phyloP scores from a whole-genome alignment of 2,888 invertebrate genomes.

The Heliconius ismenius region DNA sequence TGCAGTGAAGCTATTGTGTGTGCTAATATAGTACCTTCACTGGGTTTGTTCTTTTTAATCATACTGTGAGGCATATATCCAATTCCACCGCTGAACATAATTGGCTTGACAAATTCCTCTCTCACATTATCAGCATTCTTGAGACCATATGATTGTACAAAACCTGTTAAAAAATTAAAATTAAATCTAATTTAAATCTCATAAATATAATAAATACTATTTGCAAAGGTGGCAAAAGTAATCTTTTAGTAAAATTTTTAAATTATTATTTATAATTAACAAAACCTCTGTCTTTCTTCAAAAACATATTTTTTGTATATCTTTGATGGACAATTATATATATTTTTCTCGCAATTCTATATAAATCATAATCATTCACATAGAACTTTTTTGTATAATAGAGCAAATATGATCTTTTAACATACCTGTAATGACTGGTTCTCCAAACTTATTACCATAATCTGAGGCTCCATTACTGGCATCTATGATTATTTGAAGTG shows the following conservation, averaged over 20 bases:
- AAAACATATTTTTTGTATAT: background rate
- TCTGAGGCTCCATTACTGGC: conserved; percentile 99
- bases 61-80: conserved; percentile 93
- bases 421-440: conserved; percentile 89
- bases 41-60: conserved; percentile 88
- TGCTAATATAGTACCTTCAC: conserved; percentile 80
- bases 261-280: background rate
- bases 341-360: background rate
- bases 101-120: conserved; percentile 97
- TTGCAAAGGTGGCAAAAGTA: background rate
- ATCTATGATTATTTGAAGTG: conserved; percentile 94
- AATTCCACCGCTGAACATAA: conserved; percentile 99
- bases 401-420: background rate
- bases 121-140: conserved; percentile 84
- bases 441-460: conserved; percentile 99
- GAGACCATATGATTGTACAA: conserved; percentile 94
- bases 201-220: background rate
- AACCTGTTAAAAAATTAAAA: conserved; percentile 83
- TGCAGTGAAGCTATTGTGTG: too few species aligned
- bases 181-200: background rate
- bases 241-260: background rate
- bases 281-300: background rate
- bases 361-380: background rate
- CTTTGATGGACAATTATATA: background rate
- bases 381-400: background rate